These are phyloP conservation scores for Zapornia atra DNA, from an alignment of 2,113 vertebrate genomes.

Conservation along the genomic window DNA sequence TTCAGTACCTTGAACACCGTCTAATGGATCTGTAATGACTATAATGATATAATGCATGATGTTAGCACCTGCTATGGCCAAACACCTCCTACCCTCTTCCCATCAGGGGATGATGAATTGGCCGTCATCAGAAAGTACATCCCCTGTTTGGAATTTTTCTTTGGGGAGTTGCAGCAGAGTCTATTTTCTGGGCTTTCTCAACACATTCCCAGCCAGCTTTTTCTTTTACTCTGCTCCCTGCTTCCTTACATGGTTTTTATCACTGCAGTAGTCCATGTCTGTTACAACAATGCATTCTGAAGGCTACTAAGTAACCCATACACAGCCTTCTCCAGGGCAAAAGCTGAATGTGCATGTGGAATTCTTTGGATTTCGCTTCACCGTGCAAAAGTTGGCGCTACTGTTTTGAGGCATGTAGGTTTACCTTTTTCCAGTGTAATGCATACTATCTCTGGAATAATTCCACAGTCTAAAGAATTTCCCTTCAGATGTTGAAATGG, in stretches of 20 bases:
- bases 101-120: constrained; percentile 26
- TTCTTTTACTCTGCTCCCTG: not conserved
- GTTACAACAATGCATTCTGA: not conserved
- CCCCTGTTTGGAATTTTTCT: not conserved
- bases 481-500: not conserved
- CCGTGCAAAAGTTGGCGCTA: not conserved
- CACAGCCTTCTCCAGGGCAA: not conserved
- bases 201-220: not conserved
- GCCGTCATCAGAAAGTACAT: constrained; percentile 20
- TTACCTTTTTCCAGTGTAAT: not conserved
- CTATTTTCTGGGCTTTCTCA: not conserved
- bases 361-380: not conserved
- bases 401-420: not conserved
- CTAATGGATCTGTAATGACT: constrained; percentile 77
- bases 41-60: constrained; percentile 52
- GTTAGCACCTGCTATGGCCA: constrained; percentile 30
- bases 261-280: not conserved
- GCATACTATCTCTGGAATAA: not conserved
- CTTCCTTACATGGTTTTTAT: not conserved
- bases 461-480: not conserved
- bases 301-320: not conserved
- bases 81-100: constrained; percentile 18
- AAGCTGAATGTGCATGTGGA: not conserved
- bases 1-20: constrained; percentile 40
- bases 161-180: not conserved